phyloP scores from a whole-genome alignment of 2,888 invertebrate genomes.

The Chrysolina americana region DNA sequence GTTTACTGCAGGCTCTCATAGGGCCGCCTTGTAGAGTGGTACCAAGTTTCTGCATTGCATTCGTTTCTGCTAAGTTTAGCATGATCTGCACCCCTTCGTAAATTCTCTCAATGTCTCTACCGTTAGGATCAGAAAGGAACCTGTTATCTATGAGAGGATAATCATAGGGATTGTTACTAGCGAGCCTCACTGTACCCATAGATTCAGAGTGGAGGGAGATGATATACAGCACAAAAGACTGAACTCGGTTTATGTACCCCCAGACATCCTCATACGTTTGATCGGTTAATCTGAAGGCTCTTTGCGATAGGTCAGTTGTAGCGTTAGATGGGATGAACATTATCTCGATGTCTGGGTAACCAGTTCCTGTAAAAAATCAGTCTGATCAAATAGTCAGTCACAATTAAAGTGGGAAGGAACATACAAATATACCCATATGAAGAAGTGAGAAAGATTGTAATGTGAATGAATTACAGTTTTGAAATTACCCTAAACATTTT shows the following conservation, averaged over 20 bases:
- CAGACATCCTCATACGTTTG: conserved; percentile 65
- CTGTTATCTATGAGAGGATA: conserved; percentile 77
- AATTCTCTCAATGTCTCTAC: conserved; percentile 70
- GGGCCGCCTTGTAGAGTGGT: conserved; percentile 62
- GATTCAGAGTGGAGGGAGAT: conserved; percentile 57
- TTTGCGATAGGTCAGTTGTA: conserved; percentile 49
- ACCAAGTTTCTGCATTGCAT: conserved; percentile 71
- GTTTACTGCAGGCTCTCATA: conserved; percentile 68
- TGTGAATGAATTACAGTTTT: no score
- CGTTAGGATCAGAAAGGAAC: conserved; percentile 72
- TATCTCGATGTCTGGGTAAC: conserved; percentile 58
- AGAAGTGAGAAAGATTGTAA: no score
- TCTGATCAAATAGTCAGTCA: no score
- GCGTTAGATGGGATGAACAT: conserved; percentile 71
- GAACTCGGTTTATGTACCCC: conserved; percentile 58
- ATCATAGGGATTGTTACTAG: conserved; percentile 51
- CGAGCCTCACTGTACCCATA: conserved; percentile 76
- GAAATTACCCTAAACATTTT: no score
- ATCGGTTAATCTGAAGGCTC: conserved; percentile 50
- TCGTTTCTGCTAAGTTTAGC: conserved; percentile 69
- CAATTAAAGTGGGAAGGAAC: no score
- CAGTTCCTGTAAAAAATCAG: conserved; percentile 39
- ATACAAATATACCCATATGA: no score
- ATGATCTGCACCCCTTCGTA: conserved; percentile 71
- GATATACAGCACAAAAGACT: conserved; percentile 48